phyloP scores from a whole-genome alignment of 2,888 invertebrate species.

The Scaptomyza caliginosa region DNA sequence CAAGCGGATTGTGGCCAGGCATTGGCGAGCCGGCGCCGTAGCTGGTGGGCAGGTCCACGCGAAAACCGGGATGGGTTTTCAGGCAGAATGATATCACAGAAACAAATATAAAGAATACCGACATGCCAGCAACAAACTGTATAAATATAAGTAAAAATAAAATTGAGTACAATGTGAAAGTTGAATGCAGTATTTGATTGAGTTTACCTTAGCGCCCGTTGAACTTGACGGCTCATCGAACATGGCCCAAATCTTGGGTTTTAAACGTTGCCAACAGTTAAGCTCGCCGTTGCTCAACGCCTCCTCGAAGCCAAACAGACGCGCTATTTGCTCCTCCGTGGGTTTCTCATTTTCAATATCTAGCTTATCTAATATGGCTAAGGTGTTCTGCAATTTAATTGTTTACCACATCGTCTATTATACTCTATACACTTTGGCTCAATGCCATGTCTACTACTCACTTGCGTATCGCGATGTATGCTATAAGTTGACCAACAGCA shows the following conservation, averaged over 20 bases:
- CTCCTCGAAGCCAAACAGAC: conserved; percentile 95
- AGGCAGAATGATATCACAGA: conserved; percentile 98
- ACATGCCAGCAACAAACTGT: conserved; percentile 93
- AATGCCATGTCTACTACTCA: conserved; percentile 74
- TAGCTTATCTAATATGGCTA: conserved; percentile 97
- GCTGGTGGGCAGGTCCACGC: conserved; percentile 85
- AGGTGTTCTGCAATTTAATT: conserved; percentile 89
- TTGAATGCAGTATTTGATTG: neutral
- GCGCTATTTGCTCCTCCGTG: conserved; percentile 95
- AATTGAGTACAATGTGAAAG: neutral
- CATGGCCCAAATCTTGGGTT: conserved; percentile 96
- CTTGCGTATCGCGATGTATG: conserved; percentile 93
- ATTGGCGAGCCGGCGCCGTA: conserved; percentile 37
- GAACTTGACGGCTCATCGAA: conserved; percentile 99
- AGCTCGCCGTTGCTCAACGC: conserved; percentile 91
- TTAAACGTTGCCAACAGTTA: conserved; percentile 94
- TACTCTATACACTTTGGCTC: too few species aligned
- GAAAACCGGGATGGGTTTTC: conserved; percentile 96
- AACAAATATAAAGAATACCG: conserved; percentile 98
- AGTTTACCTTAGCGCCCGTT: conserved; percentile 91
- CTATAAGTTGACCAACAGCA: conserved; percentile 99
- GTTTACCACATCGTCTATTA: neutral
- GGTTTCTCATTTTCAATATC: conserved; percentile 97
- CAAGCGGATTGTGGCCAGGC: conserved; percentile 64
- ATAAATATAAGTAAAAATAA: neutral